Base-by-base conservation (phyloP, 2,888 invertebrate species). In the Malthinus seriepunctatus region DNA sequence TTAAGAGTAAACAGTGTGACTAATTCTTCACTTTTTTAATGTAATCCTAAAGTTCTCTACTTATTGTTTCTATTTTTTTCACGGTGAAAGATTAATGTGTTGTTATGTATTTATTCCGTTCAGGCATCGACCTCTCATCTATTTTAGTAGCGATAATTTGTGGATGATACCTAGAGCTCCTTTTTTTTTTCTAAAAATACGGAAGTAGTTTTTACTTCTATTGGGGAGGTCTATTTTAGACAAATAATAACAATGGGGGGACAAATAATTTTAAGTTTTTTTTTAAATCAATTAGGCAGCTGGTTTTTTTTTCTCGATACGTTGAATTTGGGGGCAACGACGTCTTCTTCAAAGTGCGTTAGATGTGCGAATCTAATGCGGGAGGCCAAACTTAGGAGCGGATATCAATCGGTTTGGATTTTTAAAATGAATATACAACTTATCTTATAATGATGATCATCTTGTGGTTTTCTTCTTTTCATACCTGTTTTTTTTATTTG, bases 381-480 rank as follows among this genome's bases (percentile, higher is more conserved):
- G 55, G 55, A 49, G 55, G 55, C 55, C 55, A 55, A 45, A 34
- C 47, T 55, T 55, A 55, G 55, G 55, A 55, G 55, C 55, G 49
- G 48, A 44, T 50, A 55, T 55, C 33, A 31, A 37, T 44, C 39
- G 45, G 37, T 52, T 23, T 15, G 9, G 32, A 23, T 23, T 23
- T 23, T 46, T 50, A 33, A 39, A 39, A 44, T 51, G 52, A 44
- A 46, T 45, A 35, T 9, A 44, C 44, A 52, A 23, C 46, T 15
- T 15, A n/a, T n/a, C n/a, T n/a, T n/a, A n/a, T n/a, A 23, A 23
- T 23, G 5, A 23, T 35, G 45, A 45, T 52, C 45, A 37, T 45
- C 37, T 44, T 46, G 52, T 11, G 52, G 45, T 45, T 52, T 51
- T 14, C 39, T 51, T 42, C 38, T 10, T 32, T 39, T 11, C 39